phyloP scores from a whole-genome alignment of 2,888 invertebrate species.

The Agonopterix alstromeriana region DNA sequence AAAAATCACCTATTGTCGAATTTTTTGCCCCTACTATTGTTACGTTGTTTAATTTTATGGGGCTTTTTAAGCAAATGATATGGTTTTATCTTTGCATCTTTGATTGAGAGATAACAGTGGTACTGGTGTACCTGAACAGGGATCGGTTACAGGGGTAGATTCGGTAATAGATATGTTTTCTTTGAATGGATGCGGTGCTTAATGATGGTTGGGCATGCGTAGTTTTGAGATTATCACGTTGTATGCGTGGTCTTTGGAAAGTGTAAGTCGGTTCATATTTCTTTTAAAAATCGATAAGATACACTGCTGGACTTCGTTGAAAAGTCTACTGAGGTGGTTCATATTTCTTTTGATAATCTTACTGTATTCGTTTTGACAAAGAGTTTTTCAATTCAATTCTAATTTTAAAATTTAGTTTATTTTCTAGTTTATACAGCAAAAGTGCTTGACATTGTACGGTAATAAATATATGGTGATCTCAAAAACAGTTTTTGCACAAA shows the following conservation, averaged over 20 bases:
- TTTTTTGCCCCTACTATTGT: conserved; percentile 66
- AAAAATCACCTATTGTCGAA: conserved; percentile 31
- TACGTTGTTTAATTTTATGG: conserved; percentile 67
- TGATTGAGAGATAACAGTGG: conserved; percentile 34
- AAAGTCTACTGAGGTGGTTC: too few species aligned
- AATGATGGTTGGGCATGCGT: background rate
- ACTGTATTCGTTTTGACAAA: too few species aligned
- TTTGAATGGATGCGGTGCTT: conserved; percentile 4
- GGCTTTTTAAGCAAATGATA: conserved; percentile 76
- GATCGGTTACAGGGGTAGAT: conserved; percentile 22
- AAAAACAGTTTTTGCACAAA: too few species aligned
- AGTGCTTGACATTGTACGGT: too few species aligned
- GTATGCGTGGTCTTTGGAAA: background rate
- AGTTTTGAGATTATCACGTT: background rate
- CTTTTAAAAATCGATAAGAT: too few species aligned
- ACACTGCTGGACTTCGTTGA: too few species aligned
- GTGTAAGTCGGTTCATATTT: background rate
- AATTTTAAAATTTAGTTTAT: too few species aligned
- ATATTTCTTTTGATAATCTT: too few species aligned
- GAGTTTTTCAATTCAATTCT: too few species aligned
- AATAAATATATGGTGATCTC: too few species aligned
- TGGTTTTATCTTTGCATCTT: conserved; percentile 62
- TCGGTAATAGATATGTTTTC: conserved; percentile 14
- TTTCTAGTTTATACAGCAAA: too few species aligned
- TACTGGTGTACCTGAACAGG: conserved; percentile 23